Evolutionary conservation across 2,797 vertebrate genomes (phyloP), one percentile per base, ranked within the genome.

Genomic region (Pampus argenteus): DNA sequence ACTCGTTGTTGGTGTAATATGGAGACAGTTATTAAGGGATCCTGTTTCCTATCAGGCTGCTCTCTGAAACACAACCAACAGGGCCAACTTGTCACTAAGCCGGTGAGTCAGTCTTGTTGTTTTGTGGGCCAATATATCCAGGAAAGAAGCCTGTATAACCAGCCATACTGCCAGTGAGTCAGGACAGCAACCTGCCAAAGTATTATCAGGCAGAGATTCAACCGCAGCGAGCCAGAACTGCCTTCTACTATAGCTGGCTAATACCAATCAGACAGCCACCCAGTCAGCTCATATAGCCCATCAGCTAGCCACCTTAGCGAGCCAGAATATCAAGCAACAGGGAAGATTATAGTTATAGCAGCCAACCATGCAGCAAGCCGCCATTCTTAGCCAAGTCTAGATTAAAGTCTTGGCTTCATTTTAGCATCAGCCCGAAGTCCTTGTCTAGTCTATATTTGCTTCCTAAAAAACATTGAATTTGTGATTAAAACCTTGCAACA

Each of bases 11-110:
- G 64, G 34, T 76, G 67, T 78, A 70, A 82, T 44, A 51, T 65
- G 69, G 49, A 75, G 60, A 56, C 73, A 56, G 71, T 61, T 74
- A 82, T 85, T 82, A 81, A 67, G 51, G 59, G 62, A 76, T 90
- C 74, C 36, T 63, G 70, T 79, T 82, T 72, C 73, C 67, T 56
- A 66, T 81, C 78, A 76, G 73, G 49, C 59, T 29, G 22, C 70
- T 71, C 59, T 51, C 44, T 70, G 81, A 80, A 78, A 83, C 81
- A 61, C 18, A 78, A 74, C 71, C 70, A 71, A 20, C 28, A 34
- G 31, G 23, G 70, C 81, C 79, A 85, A 83, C 66, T 57, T 54
- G 65, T 65, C 72, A 9, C 76, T 76, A 73, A 84, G 79, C 81
- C 40, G 48, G 57, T 81, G 85, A 85, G 82, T 86, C 80, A 82